Evolutionary conservation across 2,888 invertebrate genomes (phyloP).

Genomic region (Crepidodera aurea): DNA sequence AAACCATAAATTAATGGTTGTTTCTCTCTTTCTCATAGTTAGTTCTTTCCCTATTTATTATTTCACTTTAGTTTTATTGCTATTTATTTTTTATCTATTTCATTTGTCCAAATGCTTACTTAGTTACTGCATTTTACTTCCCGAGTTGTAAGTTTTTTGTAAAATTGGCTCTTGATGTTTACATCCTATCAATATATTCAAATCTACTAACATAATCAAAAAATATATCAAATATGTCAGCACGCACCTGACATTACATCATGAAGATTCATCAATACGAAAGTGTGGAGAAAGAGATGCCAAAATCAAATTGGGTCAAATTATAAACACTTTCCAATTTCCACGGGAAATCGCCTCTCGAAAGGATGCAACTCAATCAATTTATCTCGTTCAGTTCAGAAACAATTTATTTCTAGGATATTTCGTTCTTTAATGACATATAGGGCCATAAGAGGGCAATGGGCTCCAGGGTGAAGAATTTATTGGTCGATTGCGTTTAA

Average conservation of each 20-base stretch:
- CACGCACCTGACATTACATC: conserved; percentile 2
- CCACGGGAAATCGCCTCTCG: conserved; percentile 48
- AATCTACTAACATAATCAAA: too few species aligned
- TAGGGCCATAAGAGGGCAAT: background rate
- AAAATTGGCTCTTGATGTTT: too few species aligned
- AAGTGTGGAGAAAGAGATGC: conserved; percentile 25
- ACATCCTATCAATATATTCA: too few species aligned
- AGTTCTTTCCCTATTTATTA: too few species aligned
- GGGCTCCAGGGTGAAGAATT: background rate
- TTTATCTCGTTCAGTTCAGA: conserved; percentile 26
- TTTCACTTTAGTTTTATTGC: too few species aligned
- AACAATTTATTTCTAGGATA: conserved; percentile 33
- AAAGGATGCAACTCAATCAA: conserved; percentile 43
- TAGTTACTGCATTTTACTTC: too few species aligned
- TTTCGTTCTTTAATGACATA: conserved; percentile 19
- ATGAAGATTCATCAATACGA: conserved; percentile 23
- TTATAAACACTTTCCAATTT: conserved; percentile 52
- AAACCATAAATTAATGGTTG: too few species aligned
- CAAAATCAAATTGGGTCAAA: conserved; percentile 54
- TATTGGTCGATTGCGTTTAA: background rate
- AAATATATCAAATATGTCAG: too few species aligned
- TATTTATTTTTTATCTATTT: too few species aligned
- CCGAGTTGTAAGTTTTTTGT: too few species aligned
- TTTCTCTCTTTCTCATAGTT: too few species aligned
- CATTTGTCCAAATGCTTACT: too few species aligned